A percentile compares a stretch with the other conserved stretches of the same genome.
Conservation (phyloP, 2,888 invertebrate species). For the Synanthedon vespiformis region DNA sequence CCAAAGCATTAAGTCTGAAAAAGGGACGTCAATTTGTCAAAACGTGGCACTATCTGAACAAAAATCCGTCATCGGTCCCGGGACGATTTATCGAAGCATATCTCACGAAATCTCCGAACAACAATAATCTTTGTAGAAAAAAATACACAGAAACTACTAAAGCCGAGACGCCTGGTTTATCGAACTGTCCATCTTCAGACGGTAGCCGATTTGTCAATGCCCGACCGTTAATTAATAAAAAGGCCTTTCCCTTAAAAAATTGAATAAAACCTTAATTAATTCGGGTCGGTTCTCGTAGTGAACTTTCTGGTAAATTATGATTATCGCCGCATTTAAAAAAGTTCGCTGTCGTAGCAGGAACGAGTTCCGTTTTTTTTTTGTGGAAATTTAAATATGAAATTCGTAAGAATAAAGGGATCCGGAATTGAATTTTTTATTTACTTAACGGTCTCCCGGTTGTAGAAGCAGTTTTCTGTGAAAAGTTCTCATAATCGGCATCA, state of each 20-base stretch:
- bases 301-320: conserved; percentile 50
- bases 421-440: conserved; percentile 7
- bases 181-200: conserved; percentile 53
- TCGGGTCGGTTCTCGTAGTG: conserved; percentile 32
- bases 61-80: conserved; percentile 58
- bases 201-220: conserved; percentile 68
- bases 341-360: conserved; percentile 29
- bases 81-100: conserved; percentile 52
- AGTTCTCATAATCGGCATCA: too few species aligned
- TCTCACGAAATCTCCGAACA: conserved; percentile 45
- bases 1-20: conserved; percentile 42
- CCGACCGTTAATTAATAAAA: conserved; percentile 65
- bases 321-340: conserved; percentile 32
- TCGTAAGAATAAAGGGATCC: conserved; percentile 11
- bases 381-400: conserved; percentile 22
- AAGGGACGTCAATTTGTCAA: conserved; percentile 64
- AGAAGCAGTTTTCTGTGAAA: not conserved
- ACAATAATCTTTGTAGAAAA: conserved; percentile 17
- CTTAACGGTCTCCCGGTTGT: conserved; percentile 2
- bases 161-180: conserved; percentile 27
- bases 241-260: conserved; percentile 37
- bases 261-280: conserved; percentile 63
- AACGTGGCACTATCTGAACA: conserved; percentile 52
- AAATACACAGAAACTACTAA: not conserved
- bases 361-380: conserved; percentile 5